phyloP scores from a whole-genome alignment of 2,888 invertebrate genomes.

The Sturmia bella region DNA sequence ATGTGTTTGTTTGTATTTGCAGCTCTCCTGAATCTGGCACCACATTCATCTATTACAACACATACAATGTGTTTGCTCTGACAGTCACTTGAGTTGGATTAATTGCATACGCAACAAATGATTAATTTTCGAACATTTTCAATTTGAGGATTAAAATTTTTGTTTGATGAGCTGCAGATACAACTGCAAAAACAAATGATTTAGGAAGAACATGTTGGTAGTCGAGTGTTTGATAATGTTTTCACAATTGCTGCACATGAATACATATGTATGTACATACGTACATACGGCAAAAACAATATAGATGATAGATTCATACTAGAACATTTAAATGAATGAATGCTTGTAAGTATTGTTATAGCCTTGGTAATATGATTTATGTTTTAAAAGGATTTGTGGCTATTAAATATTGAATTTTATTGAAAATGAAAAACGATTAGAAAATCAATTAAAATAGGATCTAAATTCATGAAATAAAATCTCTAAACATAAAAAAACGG shows the following conservation, averaged over 20 bases:
- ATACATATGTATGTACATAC: background rate
- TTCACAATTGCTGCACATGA: conserved; percentile 32
- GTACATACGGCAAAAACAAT: background rate
- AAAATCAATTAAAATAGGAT: conserved; percentile 62
- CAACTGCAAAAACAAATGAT: conserved; percentile 37
- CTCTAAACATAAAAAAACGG: background rate
- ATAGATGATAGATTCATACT: background rate
- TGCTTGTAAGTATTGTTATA: conserved; percentile 27
- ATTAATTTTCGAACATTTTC: conserved; percentile 78
- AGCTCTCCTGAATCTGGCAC: conserved; percentile 1
- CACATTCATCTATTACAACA: conserved; percentile 25
- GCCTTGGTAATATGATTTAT: conserved; percentile 26
- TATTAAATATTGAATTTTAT: conserved; percentile 47
- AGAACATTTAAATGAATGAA: conserved; percentile 8
- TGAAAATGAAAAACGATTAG: conserved; percentile 27
- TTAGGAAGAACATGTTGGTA: background rate
- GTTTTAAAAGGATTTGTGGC: conserved; percentile 39
- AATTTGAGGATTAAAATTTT: conserved; percentile 74
- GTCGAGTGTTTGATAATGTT: conserved; percentile 45
- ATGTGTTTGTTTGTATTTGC: conserved; percentile 26
- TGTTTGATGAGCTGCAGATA: conserved; percentile 69
- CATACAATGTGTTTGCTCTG: conserved; percentile 61
- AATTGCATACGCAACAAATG: conserved; percentile 75
- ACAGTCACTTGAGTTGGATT: conserved; percentile 74
- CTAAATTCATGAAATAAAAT: conserved; percentile 69